phyloP scores from a whole-genome alignment of 2,888 invertebrate genomes.

The Drosophila prolongata region DNA sequence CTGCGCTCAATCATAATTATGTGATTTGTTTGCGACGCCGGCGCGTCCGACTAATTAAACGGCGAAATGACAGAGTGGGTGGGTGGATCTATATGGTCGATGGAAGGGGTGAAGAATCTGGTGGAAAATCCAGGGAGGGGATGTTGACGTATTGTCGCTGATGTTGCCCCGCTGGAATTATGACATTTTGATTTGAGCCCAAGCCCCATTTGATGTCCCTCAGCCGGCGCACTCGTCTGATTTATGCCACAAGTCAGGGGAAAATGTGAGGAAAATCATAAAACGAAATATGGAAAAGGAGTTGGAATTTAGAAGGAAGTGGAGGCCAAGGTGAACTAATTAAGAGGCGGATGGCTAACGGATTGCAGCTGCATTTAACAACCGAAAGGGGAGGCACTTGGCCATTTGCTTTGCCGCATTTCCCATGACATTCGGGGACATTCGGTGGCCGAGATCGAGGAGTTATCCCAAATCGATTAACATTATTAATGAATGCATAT shows the following conservation, averaged over 20 bases:
- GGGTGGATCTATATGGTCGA: slow-evolving; percentile 23
- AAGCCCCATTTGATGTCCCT: slow-evolving; percentile 80
- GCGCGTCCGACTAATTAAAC: slow-evolving; percentile 67
- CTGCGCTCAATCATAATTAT: slow-evolving; percentile 83
- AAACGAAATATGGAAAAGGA: not conserved
- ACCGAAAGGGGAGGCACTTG: slow-evolving; percentile 35
- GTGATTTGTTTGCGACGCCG: slow-evolving; percentile 81
- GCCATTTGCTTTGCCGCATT: not conserved
- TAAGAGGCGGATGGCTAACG: slow-evolving; percentile 39
- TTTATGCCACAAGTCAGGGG: slow-evolving; percentile 26
- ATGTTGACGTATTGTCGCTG: slow-evolving; percentile 82
- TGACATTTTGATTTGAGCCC: slow-evolving; percentile 82
- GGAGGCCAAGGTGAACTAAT: slow-evolving; percentile 41
- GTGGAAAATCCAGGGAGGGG: slow-evolving; percentile 24
- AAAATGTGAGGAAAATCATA: not conserved
- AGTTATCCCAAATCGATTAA: slow-evolving; percentile 59
- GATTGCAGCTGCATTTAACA: slow-evolving; percentile 20
- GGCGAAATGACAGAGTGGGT: slow-evolving; percentile 55
- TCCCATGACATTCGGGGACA: slow-evolving; percentile 12
- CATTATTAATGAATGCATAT: slow-evolving; percentile 76
- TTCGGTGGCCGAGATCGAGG: slow-evolving; percentile 37
- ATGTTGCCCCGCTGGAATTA: slow-evolving; percentile 77
- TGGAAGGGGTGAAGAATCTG: not conserved
- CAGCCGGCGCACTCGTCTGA: slow-evolving; percentile 58
- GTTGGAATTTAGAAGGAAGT: not conserved